These are phyloP conservation scores for Macquaria ambigua DNA, from an alignment of 2,113 vertebrate genomes.

Conservation along the genomic window DNA sequence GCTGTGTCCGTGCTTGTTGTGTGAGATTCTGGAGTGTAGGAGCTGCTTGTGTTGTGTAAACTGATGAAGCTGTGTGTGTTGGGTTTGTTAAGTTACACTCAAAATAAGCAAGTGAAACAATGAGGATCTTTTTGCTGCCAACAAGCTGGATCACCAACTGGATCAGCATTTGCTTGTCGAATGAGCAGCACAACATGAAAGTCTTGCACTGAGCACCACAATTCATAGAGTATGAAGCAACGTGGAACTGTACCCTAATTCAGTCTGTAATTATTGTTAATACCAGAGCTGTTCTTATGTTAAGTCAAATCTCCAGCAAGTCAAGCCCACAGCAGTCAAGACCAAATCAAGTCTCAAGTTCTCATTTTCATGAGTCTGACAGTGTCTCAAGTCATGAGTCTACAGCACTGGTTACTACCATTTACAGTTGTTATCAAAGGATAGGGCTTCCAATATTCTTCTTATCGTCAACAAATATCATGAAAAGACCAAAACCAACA, in stretches of 20 bases:
- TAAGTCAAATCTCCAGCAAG: background rate
- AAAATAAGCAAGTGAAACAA: slow-evolving; percentile 69
- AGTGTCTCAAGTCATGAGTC: background rate
- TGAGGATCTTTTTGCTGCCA: slow-evolving; percentile 46
- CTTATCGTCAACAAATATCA: slow-evolving; percentile 4
- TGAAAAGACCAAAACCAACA: background rate
- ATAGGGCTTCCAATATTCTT: background rate
- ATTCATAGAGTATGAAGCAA: slow-evolving; percentile 12
- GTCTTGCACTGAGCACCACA: slow-evolving; percentile 11
- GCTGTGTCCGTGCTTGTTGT: slow-evolving; percentile 48
- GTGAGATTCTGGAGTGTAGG: slow-evolving; percentile 53
- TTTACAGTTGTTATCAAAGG: background rate
- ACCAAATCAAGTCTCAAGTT: background rate
- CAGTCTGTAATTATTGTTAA: background rate
- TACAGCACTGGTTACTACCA: background rate
- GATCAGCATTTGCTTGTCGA: slow-evolving; percentile 51
- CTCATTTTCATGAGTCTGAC: background rate
- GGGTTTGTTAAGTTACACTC: slow-evolving; percentile 49
- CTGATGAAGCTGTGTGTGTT: slow-evolving; percentile 55
- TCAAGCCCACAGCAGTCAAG: background rate
- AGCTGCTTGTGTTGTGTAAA: slow-evolving; percentile 70
- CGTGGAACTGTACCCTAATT: background rate
- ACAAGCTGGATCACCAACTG: slow-evolving; percentile 63
- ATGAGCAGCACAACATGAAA: slow-evolving; percentile 26
- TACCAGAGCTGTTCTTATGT: background rate